Base-by-base conservation (phyloP, 2,113 vertebrate genomes). In the Trinectes maculatus region DNA sequence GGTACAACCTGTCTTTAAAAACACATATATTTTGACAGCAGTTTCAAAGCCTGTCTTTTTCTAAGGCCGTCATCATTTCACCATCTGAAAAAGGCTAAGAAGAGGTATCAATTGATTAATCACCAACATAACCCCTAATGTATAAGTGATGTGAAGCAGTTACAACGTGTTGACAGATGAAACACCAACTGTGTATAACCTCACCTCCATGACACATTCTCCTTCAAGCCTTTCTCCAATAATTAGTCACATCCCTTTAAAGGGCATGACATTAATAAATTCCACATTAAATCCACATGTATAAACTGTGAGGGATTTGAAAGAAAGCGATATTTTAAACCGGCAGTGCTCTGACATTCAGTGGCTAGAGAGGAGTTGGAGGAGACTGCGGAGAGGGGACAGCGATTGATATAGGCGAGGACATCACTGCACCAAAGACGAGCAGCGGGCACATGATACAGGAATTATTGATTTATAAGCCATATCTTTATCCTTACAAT, bases 181-280 rank as follows among this genome's bases (percentile, higher is more conserved):
- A 86, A 83, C 71, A 61, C 66, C 83, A 53, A 11, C 5, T 6
- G 49, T 21, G 55, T 75, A 81, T 82, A 80, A 74, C 85, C 66
- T 77, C 79, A 77, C 66, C 70, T 73, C 52, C 3, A 16, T 64
- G 69, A 85, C 79, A 83, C 67, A 63, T 78, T 89, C 87, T 79
- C 82, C 87, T 90, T 90, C 79, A 85, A 88, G 79, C 76, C 70
- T 78, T 86, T 85, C 77, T 79, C 77, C 74, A 62, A 71, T 87
- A 91, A 91, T 92, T 90, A 91, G 85, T 88, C 77, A 81, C 68
- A 83, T 78, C 6, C 76, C 52, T 56, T 56, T 66, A 93, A 92
- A 92, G 91, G 89, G 86, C 88, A 88, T 86, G 91, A 87, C 91
- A 91, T 92, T 93, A 84, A 91, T 91, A 91, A 85, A 90, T 87